Base-by-base conservation (phyloP, 2,113 vertebrate genomes). In the Anas platyrhynchos region DNA sequence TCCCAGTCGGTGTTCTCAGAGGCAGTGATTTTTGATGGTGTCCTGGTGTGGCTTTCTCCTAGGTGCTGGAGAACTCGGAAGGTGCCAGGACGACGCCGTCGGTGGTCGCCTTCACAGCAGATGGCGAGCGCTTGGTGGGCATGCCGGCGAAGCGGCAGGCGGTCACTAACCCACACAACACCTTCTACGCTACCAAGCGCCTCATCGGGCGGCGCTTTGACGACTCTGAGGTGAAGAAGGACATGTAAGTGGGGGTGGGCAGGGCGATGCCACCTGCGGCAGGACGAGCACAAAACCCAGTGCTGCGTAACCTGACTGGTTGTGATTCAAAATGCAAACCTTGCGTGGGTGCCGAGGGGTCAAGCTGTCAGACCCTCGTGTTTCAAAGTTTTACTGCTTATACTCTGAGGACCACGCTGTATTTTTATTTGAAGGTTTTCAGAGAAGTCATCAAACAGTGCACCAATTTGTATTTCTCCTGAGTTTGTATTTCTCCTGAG, bases 71-170 rank as follows among this genome's bases (percentile, higher is more conserved):
- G 95, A 99, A 99, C 36, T 97, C 99, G 0, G 99, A 99, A 98
- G 99, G 99, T 32, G 99, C 99, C 66, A 98, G 99, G 89, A 99
- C 99, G 2, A 99, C 99, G 1, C 99, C 99, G 8, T 99, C 99
- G 0, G 99, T 99, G 6, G 97, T 99, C 21, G 99, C 99, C 6
- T 99, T 99, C 88, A 98, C 99, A 3, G 95, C 98, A 0, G 99
- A 99, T 0, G 99, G 99, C 0, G 99, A 99, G 48, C 98, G 99
- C 62, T 97, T 99, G 96, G 99, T 99, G 62, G 99, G 99, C 15
- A 99, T 99, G 99, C 99, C 99, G 0, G 99, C 99, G 2, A 99
- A 99, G 96, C 98, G 99, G 9, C 99, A 99, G 97, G 97, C 99
- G 0, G 99, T 99, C 43, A 99, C 99, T 31, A 99, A 99, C 97